A percentile compares a stretch with the other conserved stretches of the same genome.
These are phyloP conservation scores for Cataglyphis rosenhaueri DNA, from an alignment of 2,888 invertebrate species.

Conservation along the genomic window DNA sequence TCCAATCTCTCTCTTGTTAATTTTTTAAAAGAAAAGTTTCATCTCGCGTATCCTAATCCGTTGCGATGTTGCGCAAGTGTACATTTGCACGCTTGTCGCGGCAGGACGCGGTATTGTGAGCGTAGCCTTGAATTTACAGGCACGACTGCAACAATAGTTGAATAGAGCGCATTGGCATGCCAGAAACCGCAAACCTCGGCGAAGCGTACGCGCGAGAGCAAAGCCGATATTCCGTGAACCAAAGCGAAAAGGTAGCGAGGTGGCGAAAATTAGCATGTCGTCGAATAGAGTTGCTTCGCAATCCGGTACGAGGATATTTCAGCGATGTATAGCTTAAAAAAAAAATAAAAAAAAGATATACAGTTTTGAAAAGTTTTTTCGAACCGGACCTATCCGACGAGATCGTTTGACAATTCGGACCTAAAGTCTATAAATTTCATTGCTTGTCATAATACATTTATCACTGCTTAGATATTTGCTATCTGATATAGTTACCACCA, in stretches of 20 bases:
- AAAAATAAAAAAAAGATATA: background rate
- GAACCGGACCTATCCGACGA: too few species aligned
- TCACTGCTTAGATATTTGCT: background rate
- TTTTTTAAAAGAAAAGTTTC: background rate
- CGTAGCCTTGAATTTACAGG: constrained; percentile 78
- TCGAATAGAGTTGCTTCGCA: constrained; percentile 4
- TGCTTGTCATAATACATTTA: background rate
- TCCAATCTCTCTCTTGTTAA: background rate
- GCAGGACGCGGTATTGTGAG: constrained; percentile 68
- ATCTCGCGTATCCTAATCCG: constrained; percentile 14
- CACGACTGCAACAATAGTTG: constrained; percentile 76
- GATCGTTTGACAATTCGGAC: background rate
- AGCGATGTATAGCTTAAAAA: background rate
- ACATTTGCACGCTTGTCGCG: constrained; percentile 25
- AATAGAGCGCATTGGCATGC: constrained; percentile 73
- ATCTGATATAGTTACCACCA: constrained; percentile 18
- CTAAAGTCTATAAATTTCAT: background rate
- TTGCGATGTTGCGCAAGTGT: constrained; percentile 16
- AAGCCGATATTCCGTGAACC: constrained; percentile 31
- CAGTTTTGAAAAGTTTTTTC: background rate
- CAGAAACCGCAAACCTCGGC: constrained; percentile 52
- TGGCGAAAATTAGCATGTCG: constrained; percentile 32
- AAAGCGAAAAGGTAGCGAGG: constrained; percentile 15
- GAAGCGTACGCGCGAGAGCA: constrained; percentile 21
- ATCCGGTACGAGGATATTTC: constrained; percentile 10